These are phyloP conservation scores for Scelioninae gen. 1 DNA, from an alignment of 2,888 invertebrate genomes.

Conservation along the genomic window DNA sequence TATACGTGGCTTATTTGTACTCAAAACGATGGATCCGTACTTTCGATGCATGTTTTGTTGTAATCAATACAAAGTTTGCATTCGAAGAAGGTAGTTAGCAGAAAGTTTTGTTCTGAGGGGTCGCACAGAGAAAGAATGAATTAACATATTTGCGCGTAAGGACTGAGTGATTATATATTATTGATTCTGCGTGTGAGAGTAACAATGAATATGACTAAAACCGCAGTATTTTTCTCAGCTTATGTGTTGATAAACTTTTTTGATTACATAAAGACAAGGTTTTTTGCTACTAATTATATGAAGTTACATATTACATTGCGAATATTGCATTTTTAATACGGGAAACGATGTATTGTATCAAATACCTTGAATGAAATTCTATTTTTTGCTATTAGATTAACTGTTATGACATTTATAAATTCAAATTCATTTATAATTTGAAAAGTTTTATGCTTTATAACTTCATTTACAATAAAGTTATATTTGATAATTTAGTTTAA, in stretches of 20 bases:
- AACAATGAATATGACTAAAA: constrained; percentile 12
- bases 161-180: not conserved
- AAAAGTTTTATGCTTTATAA: too few species aligned
- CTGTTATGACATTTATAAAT: too few species aligned
- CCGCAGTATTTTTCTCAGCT: constrained; percentile 20
- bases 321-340: constrained; percentile 23
- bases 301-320: constrained; percentile 16
- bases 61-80: constrained; percentile 37
- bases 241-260: constrained; percentile 19
- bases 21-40: constrained; percentile 55
- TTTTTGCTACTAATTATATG: constrained; percentile 26
- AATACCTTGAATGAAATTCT: not conserved
- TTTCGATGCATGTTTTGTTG: constrained; percentile 48
- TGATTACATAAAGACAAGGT: constrained; percentile 45
- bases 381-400: not conserved
- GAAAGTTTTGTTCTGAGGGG: constrained; percentile 16
- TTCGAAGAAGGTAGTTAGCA: constrained; percentile 25
- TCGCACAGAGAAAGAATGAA: not conserved
- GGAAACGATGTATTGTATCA: constrained; percentile 3
- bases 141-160: not conserved
- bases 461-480: not conserved
- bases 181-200: constrained; percentile 1
- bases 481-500: too few species aligned
- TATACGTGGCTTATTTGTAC: constrained; percentile 44
- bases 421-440: too few species aligned